Conservation (phyloP, 2,113 vertebrate genomes). For the Saguinus imperator region DNA sequence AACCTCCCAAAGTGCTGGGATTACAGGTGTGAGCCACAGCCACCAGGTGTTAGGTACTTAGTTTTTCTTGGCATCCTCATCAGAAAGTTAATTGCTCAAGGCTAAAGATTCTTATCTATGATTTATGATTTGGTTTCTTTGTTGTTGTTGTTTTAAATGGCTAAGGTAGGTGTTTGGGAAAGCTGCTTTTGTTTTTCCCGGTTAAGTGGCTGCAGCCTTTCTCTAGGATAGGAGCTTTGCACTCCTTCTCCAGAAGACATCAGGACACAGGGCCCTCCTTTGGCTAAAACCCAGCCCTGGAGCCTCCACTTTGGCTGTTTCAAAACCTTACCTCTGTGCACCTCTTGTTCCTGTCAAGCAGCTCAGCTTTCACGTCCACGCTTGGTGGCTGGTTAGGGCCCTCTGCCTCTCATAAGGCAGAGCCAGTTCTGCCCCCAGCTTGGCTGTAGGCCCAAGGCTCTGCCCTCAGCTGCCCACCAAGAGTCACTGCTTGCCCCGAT, state of each 20-base stretch:
- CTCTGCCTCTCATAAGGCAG: background rate
- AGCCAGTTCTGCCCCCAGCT: too few species aligned
- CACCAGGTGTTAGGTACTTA: background rate
- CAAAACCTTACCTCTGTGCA: background rate
- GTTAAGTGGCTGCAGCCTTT: background rate
- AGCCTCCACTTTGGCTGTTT: background rate
- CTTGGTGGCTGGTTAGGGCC: background rate
- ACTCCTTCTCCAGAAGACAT: background rate
- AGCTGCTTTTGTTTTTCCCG: background rate
- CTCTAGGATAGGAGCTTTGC: background rate
- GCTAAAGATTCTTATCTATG: background rate
- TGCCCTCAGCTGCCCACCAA: background rate
- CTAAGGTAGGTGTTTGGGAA: background rate
- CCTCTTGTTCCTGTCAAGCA: background rate
- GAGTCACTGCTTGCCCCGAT: background rate
- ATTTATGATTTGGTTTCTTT: background rate
- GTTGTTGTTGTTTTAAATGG: background rate
- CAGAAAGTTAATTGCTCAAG: background rate
- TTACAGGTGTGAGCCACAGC: too few species aligned
- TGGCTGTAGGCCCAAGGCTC: background rate
- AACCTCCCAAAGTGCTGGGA: too few species aligned
- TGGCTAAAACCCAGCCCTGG: background rate
- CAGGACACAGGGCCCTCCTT: background rate
- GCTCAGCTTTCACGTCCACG: background rate
- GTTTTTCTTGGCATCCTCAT: background rate